A percentile compares a stretch with the other conserved stretches of the same genome.
Evolutionary conservation across 2,797 vertebrate genomes (phyloP).

Genomic region (Amblyopsis hoosieri): DNA sequence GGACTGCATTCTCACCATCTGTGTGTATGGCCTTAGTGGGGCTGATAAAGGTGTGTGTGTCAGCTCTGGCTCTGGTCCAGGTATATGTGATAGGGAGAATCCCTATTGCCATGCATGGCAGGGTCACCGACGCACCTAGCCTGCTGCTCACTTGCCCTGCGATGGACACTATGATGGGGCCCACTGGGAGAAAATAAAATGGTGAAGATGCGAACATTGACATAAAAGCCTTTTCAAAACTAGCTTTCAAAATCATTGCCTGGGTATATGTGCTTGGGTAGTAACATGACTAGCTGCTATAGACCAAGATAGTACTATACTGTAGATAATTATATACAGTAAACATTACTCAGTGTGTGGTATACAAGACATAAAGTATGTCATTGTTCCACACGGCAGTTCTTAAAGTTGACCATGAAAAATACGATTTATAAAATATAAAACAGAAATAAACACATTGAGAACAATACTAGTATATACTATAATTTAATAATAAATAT

Average conservation of each 20-base stretch:
- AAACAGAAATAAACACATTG: too few relatives aligned
- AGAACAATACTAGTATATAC: too few relatives aligned
- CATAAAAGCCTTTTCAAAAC: not conserved
- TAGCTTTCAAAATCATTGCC: not conserved
- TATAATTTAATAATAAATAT: too few relatives aligned
- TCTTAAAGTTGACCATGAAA: too few relatives aligned
- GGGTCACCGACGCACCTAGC: slow-evolving; percentile 50
- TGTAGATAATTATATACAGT: too few relatives aligned
- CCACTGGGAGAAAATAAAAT: slow-evolving; percentile 52
- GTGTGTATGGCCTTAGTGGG: slow-evolving; percentile 32
- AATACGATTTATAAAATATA: too few relatives aligned
- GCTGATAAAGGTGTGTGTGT: slow-evolving; percentile 27
- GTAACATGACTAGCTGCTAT: too few relatives aligned
- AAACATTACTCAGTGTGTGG: too few relatives aligned
- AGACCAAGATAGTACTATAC: too few relatives aligned
- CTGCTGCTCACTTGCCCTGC: slow-evolving; percentile 52
- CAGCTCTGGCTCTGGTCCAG: slow-evolving; percentile 61
- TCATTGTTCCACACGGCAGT: too few relatives aligned
- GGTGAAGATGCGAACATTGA: not conserved
- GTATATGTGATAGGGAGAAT: slow-evolving; percentile 72
- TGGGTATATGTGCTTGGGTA: too few relatives aligned
- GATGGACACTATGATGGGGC: slow-evolving; percentile 72
- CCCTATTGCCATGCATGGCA: slow-evolving; percentile 76
- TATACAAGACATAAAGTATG: too few relatives aligned
- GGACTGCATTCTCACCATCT: slow-evolving; percentile 57